Conservation (phyloP, 2,888 invertebrate species). For the Alcis repandata region DNA sequence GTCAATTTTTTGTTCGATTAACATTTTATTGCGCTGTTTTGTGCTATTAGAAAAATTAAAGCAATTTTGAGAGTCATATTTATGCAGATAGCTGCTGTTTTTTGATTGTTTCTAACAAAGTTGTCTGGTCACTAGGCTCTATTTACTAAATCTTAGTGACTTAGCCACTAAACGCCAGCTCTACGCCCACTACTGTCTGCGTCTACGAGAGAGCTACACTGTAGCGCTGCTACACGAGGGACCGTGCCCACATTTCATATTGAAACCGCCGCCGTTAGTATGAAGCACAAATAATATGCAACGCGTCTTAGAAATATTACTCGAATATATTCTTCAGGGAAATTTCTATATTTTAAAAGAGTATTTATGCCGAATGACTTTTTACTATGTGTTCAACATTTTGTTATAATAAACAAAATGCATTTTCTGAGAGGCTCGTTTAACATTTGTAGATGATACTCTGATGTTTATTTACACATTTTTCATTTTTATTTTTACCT, state of each 20-base stretch:
- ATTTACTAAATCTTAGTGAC: neutral
- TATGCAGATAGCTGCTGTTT: neutral
- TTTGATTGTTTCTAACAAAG: neutral
- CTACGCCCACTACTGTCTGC: conserved; percentile 12
- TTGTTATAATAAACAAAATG: too few relatives aligned
- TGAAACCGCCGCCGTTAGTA: conserved; percentile 26
- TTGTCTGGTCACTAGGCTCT: too few relatives aligned
- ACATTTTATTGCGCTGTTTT: too few relatives aligned
- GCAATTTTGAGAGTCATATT: too few relatives aligned
- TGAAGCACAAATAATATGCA: conserved; percentile 1
- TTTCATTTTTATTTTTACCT: too few relatives aligned
- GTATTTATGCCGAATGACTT: too few relatives aligned
- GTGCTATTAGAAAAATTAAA: too few relatives aligned
- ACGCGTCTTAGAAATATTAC: conserved; percentile 12
- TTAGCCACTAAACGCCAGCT: conserved; percentile 1
- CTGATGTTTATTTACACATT: too few relatives aligned
- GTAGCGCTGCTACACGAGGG: conserved; percentile 45
- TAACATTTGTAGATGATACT: too few relatives aligned
- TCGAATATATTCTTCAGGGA: neutral
- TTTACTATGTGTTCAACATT: too few relatives aligned
- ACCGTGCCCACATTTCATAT: conserved; percentile 31
- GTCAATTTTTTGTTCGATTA: too few relatives aligned
- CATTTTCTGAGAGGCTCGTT: too few relatives aligned
- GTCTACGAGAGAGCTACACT: conserved; percentile 45
- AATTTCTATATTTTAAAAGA: neutral